Evolutionary conservation across 1,140 invertebrate species (phyloP).

Genomic region (Heterodera carotae): DNA sequence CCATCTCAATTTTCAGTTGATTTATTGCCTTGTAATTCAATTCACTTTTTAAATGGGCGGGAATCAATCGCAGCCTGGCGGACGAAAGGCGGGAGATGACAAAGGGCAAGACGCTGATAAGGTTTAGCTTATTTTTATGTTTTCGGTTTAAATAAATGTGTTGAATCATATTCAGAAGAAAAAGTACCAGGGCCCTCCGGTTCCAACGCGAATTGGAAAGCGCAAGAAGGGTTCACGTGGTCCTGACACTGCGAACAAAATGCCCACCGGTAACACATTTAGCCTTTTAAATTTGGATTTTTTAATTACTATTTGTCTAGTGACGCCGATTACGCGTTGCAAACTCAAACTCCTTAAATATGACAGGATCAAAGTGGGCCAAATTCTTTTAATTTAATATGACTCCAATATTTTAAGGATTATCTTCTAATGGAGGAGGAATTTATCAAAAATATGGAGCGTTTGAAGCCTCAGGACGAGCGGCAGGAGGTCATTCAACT

Average conservation of each 20-base stretch:
- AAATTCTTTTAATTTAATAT: neutral
- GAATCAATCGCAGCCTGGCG: slow-evolving; percentile 48
- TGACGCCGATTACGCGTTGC: slow-evolving; percentile 95
- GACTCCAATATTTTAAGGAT: slow-evolving; percentile 70
- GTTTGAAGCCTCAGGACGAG: slow-evolving; percentile 95
- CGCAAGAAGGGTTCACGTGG: slow-evolving; percentile 94
- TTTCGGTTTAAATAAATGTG: slow-evolving; percentile 44
- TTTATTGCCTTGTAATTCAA: neutral
- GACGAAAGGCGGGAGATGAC: slow-evolving; percentile 47
- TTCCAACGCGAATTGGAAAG: slow-evolving; percentile 96
- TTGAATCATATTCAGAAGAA: slow-evolving; percentile 77
- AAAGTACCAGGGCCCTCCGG: slow-evolving; percentile 97
- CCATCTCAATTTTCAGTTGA: neutral
- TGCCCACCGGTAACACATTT: slow-evolving; percentile 85
- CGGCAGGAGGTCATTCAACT: slow-evolving; percentile 81
- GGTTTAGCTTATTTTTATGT: slow-evolving; percentile 27
- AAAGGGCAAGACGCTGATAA: slow-evolving; percentile 61
- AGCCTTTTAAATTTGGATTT: slow-evolving; percentile 11
- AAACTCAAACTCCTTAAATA: slow-evolving; percentile 89
- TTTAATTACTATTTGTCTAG: slow-evolving; percentile 67
- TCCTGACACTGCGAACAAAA: slow-evolving; percentile 93
- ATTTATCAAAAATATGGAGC: slow-evolving; percentile 96
- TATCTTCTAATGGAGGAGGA: slow-evolving; percentile 99
- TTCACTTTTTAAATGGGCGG: slow-evolving; percentile 44
- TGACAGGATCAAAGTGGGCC: slow-evolving; percentile 82